Base-by-base conservation (phyloP, 2,113 vertebrate species). In the Platichthys flesus region DNA sequence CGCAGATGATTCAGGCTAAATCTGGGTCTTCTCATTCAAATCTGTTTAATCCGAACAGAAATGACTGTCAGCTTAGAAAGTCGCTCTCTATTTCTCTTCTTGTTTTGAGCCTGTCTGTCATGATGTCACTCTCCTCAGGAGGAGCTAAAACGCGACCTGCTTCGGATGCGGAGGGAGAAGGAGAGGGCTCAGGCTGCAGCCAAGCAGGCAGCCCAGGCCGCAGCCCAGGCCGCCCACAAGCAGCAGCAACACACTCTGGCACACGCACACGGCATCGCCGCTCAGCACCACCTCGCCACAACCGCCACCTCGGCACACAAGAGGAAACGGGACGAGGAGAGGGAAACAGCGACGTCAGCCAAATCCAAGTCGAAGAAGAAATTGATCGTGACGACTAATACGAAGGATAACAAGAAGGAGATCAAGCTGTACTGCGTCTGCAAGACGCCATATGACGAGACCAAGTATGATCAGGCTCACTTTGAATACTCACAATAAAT, bases 401-500 rank as follows among this genome's bases (percentile, higher is more conserved):
- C 96, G 93, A 98, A 97, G 94, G 97, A 99, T 85, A 95, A 91
- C 78, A 99, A 97, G 93, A 98, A 98, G 89, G 98, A 99, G 92
- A 97, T 95, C 85, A 99, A 98, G 92, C 95, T 99, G 86, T 99
- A 99, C 93, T 99, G 98, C 91, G 93, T 99, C 91, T 99, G 98
- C 95, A 99, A 98, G 94, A 98, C 97, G 24, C 97, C 98, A 79
- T 99, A 99, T 0, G 98, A 99, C 3, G 97, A 99, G 92, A 97
- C 97, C 67, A 99, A 98, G 98, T 99, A 95, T 91, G 97, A 94
- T 0, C 47, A 51, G 15, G 47, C 40, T 10, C 40, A 13, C 12
- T 42, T 42, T 42, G 40, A 42, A 42, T 51, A 8, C 47, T 47
- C 10, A 13, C 45, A 14, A 47, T n/a, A 52, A 21, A 10, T 42